Evolutionary conservation across 2,888 invertebrate species (phyloP).

Genomic region (Nemotelus nigrinus): DNA sequence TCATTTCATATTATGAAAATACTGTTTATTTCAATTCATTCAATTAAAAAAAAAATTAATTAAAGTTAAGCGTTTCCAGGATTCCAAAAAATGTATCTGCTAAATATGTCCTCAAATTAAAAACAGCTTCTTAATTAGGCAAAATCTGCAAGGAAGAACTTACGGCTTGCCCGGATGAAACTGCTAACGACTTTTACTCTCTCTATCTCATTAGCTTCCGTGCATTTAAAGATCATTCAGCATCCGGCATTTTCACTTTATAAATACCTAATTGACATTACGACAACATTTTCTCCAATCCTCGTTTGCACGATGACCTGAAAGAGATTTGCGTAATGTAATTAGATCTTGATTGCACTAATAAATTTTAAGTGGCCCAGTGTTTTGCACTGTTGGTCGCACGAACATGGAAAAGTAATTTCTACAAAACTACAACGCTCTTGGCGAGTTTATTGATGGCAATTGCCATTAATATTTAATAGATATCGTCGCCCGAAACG

Average conservation of each 20-base stretch:
- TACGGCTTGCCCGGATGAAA: too few relatives aligned
- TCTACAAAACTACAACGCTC: background rate
- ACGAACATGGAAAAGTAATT: background rate
- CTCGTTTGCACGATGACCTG: background rate
- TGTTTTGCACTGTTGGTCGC: background rate
- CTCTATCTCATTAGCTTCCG: too few relatives aligned
- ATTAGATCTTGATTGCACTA: background rate
- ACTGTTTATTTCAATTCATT: too few relatives aligned
- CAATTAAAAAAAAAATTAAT: too few relatives aligned
- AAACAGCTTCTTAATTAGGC: too few relatives aligned
- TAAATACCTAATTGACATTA: background rate
- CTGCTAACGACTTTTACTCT: too few relatives aligned
- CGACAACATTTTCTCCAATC: background rate
- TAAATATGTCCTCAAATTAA: too few relatives aligned
- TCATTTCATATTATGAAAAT: too few relatives aligned
- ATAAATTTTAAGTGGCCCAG: constrained; percentile 1
- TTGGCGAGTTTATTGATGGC: background rate
- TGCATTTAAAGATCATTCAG: background rate
- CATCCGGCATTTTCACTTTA: background rate
- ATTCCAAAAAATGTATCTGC: too few relatives aligned
- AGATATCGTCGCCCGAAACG: background rate
- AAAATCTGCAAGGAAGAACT: too few relatives aligned
- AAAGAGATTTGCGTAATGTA: constrained; percentile 18
- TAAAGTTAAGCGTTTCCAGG: too few relatives aligned
- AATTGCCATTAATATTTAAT: constrained; percentile 7